Evolutionary conservation across 1,140 invertebrate genomes (phyloP), one percentile per base, ranked within the genome.

Genomic region (Ceratina japonica): DNA sequence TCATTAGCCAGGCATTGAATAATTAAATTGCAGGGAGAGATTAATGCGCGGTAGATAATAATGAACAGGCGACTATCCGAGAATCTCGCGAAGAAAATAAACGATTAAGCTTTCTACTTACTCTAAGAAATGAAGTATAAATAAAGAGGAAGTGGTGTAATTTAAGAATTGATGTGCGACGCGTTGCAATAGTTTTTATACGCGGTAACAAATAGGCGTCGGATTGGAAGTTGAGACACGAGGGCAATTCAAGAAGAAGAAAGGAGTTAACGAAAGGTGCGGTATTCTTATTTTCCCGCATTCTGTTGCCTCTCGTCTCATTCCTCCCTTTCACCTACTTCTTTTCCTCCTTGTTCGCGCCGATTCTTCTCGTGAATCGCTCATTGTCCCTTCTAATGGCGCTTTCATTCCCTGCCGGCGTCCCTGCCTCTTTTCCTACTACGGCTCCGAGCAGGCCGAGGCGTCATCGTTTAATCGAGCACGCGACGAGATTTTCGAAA

Each of bases 311-410:
- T 20, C 1, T 20, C 49, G 22, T 27, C 37, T 49, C 22, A 2
- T 64, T 22, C 61, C 31, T 37, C n/a, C 59, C 7, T 54, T 75
- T 65, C 31, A 8, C 20, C 27, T 15, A 54, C 51, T 44, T 56
- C 37, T 44, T 51, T 22, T 70, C 58, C 13, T 22, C 20, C 44
- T 31, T 61, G 49, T 71, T 59, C 54, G 22, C 49, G 22, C 31
- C 78, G 49, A 75, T 75, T 69, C 73, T 64, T 82, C 56, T 1
- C 5, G 54, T 52, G 79, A 76, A 75, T 81, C 81, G 65, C 65
- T 82, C 59, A 82, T 82, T 82, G 72, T 76, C 44, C 72, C 58
- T 61, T 52, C 71, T 70, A 70, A 82, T 82, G 56, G 37, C 24
- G 56, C 64, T 80, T 82, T 80, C 70, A 59, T 82, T 22, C 15